Evolutionary conservation across 2,888 invertebrate genomes (phyloP), one percentile per base, ranked within the genome.

Genomic region (Ischnus inquisitorius): DNA sequence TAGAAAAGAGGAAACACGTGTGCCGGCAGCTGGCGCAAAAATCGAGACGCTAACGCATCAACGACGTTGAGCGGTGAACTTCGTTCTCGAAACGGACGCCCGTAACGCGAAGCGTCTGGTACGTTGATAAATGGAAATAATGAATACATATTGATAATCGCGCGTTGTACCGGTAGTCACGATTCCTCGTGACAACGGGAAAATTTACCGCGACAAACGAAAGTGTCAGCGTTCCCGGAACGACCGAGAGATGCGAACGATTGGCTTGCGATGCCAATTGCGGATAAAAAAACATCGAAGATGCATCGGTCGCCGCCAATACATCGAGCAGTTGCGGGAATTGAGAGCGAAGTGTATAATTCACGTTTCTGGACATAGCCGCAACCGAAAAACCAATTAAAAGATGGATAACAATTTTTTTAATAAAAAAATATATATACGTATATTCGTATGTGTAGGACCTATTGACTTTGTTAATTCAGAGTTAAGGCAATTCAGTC

Each of bases 1-100:
- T n/a, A 51, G 51, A 19, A 16, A 19, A 51, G 51, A 8, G 57
- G 57, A 54, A 82, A 72, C 82, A 82, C 82, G 82, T 82, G 82
- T 74, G 82, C 72, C 78, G 82, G 74, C 78, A 82, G 74, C 82
- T 82, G 74, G 78, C 68, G 60, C 39, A 68, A 78, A 62, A 78
- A 82, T 46, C 34, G 54, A 62, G 78, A 57, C 62, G 72, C 74
- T 3, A 22, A 39, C 60, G 68, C 79, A 51, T 60, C 68, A 60
- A 43, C 69, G 14, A 57, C 25, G 54, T 12, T 19, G 12, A 16
- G 54, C 19, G 34, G 69, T 6, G 51, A 51, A 54, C 39, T 14
- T 46, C 22, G 16, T 62, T 19, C 62, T 69, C 41, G 62, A 12
- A 19, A 43, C 46, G 60, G 25, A 25, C 34, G 25, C 62, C 10